Evolutionary conservation across 1,140 invertebrate species (phyloP), one percentile per base, ranked within the genome.

Genomic region (Papilio helenus): DNA sequence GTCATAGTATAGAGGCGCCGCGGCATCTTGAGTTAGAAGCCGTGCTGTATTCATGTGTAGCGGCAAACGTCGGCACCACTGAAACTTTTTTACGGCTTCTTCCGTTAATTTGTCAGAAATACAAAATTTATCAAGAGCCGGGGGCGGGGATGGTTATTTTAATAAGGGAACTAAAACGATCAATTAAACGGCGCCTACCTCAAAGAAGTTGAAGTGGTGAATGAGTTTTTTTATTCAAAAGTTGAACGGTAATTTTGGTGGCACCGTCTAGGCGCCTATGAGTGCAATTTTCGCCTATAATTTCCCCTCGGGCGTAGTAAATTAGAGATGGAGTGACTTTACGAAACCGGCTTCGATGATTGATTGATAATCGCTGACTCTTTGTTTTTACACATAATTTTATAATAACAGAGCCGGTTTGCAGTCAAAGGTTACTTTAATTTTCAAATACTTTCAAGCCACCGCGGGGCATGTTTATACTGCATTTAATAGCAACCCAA

Each of bases 21-120:
- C 42, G 20, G 46, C 72, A 29, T 76, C 42, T 65, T 58, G 14
- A 39, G 34, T 39, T 8, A 39, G 29, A 79, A 46, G 74, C 77
- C 72, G 20, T 58, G 72, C 79, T 82, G 79, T 81, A 82, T 84
- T 86, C 83, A 76, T 77, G 85, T 79, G 80, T 46, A 49, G 74
- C 86, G 79, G 81, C 81, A 73, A 39, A 79, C 77, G 82, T 79
- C 83, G 80, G 80, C 80, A 80, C 81, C 79, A 79, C 80, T 77
- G 81, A 83, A 82, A 71, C 76, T 84, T 87, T 88, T 88, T 88
- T 87, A 84, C 81, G 51, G 82, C 78, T 82, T 84, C 88, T 90
- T 89, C 86, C 88, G 87, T 90, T 90, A 92, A 92, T 92, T 93
- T 92, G 89, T 90, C 89, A 89, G 87, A 82, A 89, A 88, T 87